phyloP scores from a whole-genome alignment of 2,797 vertebrate genomes.

The Vultur gryphus region DNA sequence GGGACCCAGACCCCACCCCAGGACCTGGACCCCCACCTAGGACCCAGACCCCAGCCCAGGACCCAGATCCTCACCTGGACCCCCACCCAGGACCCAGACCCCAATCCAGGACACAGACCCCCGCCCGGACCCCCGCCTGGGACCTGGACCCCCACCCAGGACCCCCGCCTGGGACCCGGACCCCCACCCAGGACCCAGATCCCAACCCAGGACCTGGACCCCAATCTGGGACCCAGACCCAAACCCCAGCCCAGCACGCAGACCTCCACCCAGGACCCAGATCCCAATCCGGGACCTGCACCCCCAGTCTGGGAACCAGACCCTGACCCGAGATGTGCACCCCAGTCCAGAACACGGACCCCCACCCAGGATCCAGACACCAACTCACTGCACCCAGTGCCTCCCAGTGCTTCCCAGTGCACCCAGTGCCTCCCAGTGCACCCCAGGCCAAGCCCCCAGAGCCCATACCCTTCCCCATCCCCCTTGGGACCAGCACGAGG shows the following conservation, averaged over 20 bases:
- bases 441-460: accelerated
- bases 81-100: too few species aligned
- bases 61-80: too few species aligned
- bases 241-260: too few species aligned
- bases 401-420: background rate
- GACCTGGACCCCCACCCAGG: background rate
- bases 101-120: background rate
- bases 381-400: background rate
- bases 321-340: background rate
- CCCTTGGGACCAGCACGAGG: background rate
- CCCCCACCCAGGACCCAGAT: background rate
- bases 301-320: background rate
- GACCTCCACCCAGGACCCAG: too few species aligned
- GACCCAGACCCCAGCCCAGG: background rate
- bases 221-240: background rate
- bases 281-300: background rate
- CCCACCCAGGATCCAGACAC: too few species aligned
- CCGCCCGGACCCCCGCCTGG: too few species aligned
- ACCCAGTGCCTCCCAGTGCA: background rate
- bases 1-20: background rate
- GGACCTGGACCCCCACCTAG: accelerated
- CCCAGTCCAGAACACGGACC: too few species aligned
- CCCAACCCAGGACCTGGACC: background rate
- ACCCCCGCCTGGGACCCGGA: background rate
- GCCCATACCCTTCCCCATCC: background rate